These are phyloP conservation scores for Erethizon dorsatum DNA, from an alignment of 2,797 vertebrate species.

Conservation along the genomic window DNA sequence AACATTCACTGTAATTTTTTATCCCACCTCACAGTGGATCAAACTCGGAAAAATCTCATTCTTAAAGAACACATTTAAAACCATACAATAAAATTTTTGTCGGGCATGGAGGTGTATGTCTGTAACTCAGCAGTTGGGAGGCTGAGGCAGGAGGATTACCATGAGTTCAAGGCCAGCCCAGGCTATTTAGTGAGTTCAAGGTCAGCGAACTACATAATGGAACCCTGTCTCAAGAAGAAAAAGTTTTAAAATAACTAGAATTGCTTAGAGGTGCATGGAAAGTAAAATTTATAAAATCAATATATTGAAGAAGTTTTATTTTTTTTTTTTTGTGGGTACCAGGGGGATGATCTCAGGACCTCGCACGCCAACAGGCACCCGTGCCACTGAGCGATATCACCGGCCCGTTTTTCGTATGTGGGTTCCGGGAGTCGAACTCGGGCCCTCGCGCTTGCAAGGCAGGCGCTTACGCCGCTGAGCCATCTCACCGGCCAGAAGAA, in stretches of 20 bases:
- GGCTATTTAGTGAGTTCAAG: not conserved
- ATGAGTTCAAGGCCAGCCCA: not conserved
- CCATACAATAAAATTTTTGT: not conserved
- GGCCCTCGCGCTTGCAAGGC: too few relatives aligned
- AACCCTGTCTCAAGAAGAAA: not conserved
- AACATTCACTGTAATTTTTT: not conserved
- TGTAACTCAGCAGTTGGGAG: not conserved
- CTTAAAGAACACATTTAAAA: constrained; percentile 23
- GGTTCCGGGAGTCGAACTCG: too few relatives aligned
- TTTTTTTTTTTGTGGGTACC: too few relatives aligned
- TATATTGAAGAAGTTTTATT: not conserved
- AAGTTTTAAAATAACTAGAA: not conserved
- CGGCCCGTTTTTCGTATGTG: too few relatives aligned
- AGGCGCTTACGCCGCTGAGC: too few relatives aligned
- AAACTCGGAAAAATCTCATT: not conserved
- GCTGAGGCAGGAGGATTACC: not conserved
- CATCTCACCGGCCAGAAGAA: too few relatives aligned
- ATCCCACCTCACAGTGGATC: not conserved
- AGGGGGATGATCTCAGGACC: too few relatives aligned
- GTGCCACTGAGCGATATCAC: too few relatives aligned
- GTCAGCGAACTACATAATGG: too few relatives aligned
- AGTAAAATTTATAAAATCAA: not conserved
- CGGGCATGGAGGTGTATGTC: not conserved
- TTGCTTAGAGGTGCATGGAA: not conserved
- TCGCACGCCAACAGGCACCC: too few relatives aligned